phyloP scores from a whole-genome alignment of 1,140 invertebrate species.

The Apis dorsata region DNA sequence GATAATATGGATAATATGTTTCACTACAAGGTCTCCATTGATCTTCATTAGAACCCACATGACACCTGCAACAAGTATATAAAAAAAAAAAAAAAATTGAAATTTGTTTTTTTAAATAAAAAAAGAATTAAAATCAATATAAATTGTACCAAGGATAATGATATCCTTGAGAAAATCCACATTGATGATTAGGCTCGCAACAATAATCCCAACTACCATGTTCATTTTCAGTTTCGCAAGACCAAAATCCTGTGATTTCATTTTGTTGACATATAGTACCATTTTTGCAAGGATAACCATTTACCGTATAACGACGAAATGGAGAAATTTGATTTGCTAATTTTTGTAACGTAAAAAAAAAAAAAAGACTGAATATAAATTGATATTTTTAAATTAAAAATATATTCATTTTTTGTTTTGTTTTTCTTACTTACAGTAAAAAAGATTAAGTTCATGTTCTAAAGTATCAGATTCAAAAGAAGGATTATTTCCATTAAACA shows the following conservation, averaged over 20 bases:
- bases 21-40: slow-evolving; percentile 93
- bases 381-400: not conserved
- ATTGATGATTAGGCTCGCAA: slow-evolving; percentile 88
- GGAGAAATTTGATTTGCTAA: slow-evolving; percentile 71
- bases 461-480: slow-evolving; percentile 7
- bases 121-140: not conserved
- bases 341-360: slow-evolving; percentile 36
- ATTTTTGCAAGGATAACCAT: slow-evolving; percentile 87
- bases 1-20: slow-evolving; percentile 84
- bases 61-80: slow-evolving; percentile 82
- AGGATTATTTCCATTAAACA: not conserved
- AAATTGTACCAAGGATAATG: slow-evolving; percentile 86
- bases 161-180: slow-evolving; percentile 89
- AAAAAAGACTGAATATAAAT: slow-evolving; percentile 3
- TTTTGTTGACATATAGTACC: slow-evolving; percentile 87
- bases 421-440: slow-evolving; percentile 46
- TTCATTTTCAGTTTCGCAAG: slow-evolving; percentile 87
- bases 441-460: not conserved
- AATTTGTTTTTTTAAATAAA: not conserved
- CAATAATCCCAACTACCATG: slow-evolving; percentile 89
- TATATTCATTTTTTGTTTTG: not conserved
- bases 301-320: slow-evolving; percentile 88
- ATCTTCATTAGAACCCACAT: slow-evolving; percentile 86
- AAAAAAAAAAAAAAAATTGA: not conserved
- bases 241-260: slow-evolving; percentile 87